Percentiles rank a stretch among this genome's conserved stretches.
Conservation (phyloP, 2,797 vertebrate genomes). For the Kryptopterus vitreolus region DNA sequence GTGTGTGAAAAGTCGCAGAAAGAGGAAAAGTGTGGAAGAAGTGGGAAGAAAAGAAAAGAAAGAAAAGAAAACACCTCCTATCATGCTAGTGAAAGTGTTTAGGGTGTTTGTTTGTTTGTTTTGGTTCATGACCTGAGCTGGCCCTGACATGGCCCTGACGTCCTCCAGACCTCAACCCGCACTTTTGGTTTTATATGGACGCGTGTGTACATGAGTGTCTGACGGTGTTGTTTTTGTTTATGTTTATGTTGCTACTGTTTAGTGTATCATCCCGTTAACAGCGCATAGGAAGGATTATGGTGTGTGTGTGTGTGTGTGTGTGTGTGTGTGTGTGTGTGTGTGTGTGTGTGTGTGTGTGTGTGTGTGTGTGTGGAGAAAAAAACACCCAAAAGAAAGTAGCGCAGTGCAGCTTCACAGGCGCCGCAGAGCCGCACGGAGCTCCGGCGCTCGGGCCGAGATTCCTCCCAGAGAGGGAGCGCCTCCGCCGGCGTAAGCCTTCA, state of each 20-base stretch:
- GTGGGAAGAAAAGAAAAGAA: neutral
- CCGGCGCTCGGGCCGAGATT: constrained; percentile 43
- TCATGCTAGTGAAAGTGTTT: neutral
- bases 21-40: neutral
- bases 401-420: constrained; percentile 29
- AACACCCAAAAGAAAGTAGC: constrained; percentile 11
- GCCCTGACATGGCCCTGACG: too few species aligned
- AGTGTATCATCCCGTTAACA: neutral
- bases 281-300: too few species aligned
- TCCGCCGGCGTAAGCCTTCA: constrained; percentile 68
- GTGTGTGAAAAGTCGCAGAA: neutral
- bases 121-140: neutral
- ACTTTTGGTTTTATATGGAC: neutral
- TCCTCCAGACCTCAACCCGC: neutral
- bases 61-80: too few species aligned
- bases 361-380: too few species aligned
- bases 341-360: too few species aligned
- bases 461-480: constrained; percentile 60
- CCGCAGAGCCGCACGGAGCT: constrained; percentile 31
- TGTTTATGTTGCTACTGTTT: too few species aligned
- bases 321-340: too few species aligned
- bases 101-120: too few species aligned
- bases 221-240: neutral
- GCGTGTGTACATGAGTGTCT: neutral
- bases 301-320: too few species aligned